A percentile compares a stretch with the other conserved stretches of the same genome.
These are phyloP conservation scores for Hippocampus barbouri DNA, from an alignment of 2,113 vertebrate genomes.

Conservation along the genomic window DNA sequence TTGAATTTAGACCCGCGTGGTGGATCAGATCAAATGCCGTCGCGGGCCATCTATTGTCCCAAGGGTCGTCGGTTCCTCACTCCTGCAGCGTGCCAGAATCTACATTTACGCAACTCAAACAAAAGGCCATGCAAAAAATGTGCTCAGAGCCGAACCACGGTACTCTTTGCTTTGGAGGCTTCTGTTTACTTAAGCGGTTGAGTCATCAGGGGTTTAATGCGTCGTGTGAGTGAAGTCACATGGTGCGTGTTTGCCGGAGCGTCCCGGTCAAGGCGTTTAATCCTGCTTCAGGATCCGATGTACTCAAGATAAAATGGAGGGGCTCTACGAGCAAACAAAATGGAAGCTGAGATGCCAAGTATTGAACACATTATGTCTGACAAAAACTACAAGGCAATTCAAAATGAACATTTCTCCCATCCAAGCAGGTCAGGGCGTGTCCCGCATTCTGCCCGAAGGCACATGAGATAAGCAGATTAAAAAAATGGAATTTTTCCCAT, in stretches of 20 bases:
- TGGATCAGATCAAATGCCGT: neutral
- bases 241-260: neutral
- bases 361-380: neutral
- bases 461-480: no score
- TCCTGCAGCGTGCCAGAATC: neutral
- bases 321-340: neutral
- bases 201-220: conserved; percentile 4
- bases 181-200: neutral
- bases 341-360: neutral
- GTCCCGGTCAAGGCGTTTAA: neutral
- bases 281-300: neutral
- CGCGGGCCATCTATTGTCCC: neutral
- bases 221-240: neutral
- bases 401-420: no score
- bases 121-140: neutral
- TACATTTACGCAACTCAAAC: neutral
- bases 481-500: no score
- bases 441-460: no score
- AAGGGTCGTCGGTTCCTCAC: neutral
- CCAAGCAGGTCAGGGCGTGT: no score
- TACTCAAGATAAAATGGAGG: neutral
- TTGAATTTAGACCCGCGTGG: neutral
- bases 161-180: neutral
- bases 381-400: no score
- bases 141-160: neutral